These are phyloP conservation scores for Halictus quadricinctus DNA, from an alignment of 2,888 invertebrate genomes.

Conservation along the genomic window DNA sequence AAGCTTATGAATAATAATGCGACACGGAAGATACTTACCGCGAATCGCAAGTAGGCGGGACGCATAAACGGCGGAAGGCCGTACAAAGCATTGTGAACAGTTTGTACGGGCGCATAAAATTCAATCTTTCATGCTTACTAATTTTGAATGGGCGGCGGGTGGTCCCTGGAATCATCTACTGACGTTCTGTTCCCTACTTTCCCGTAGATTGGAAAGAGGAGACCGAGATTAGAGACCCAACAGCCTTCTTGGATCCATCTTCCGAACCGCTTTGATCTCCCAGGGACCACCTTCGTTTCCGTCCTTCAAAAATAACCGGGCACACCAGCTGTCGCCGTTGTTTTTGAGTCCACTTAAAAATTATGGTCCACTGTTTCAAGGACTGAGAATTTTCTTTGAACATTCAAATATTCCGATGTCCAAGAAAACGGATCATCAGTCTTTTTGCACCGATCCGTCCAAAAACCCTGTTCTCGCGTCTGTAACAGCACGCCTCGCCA, in stretches of 20 bases:
- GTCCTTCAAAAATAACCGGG: background rate
- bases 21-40: constrained; percentile 57
- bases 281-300: background rate
- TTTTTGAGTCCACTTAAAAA: too few species aligned
- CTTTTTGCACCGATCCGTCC: background rate
- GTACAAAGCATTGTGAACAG: constrained; percentile 36
- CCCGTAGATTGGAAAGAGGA: constrained; percentile 48
- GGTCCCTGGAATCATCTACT: constrained; percentile 20
- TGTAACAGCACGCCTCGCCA: background rate
- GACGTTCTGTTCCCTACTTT: constrained; percentile 33
- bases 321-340: background rate
- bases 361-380: too few species aligned
- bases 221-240: constrained; percentile 49
- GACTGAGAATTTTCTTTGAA: too few species aligned
- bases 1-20: constrained; percentile 66
- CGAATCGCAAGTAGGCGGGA: constrained; percentile 49
- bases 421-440: background rate
- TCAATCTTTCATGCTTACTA: constrained; percentile 56
- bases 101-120: constrained; percentile 45
- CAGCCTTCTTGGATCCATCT: constrained; percentile 33
- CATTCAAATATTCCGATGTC: background rate
- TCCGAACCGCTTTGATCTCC: constrained; percentile 51
- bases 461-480: constrained; percentile 7
- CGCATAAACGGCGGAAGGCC: constrained; percentile 52
- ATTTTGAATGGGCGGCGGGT: constrained; percentile 38